Percentiles rank a stretch among this genome's conserved stretches.
phyloP scores from a whole-genome alignment of 1,140 invertebrate species.

The Nasonia longicornis region DNA sequence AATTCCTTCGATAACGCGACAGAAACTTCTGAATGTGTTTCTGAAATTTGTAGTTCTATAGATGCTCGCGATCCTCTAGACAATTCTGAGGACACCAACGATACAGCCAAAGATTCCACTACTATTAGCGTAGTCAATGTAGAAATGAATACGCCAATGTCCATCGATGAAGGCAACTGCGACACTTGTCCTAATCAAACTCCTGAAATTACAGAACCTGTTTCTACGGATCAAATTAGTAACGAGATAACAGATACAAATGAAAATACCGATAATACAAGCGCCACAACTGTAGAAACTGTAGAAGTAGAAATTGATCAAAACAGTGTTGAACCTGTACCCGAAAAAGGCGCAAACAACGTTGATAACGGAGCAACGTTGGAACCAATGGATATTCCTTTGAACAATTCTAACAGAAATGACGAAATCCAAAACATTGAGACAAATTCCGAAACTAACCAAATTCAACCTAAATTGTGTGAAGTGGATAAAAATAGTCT shows the following conservation, averaged over 20 bases:
- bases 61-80: background rate
- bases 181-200: background rate
- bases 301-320: slow-evolving; percentile 17
- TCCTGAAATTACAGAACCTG: background rate
- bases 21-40: background rate
- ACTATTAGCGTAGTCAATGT: background rate
- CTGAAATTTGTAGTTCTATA: background rate
- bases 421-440: slow-evolving; percentile 31
- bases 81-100: background rate
- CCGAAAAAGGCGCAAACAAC: slow-evolving; percentile 23
- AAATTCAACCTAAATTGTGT: slow-evolving; percentile 31
- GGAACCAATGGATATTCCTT: slow-evolving; percentile 13
- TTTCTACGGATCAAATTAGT: slow-evolving; percentile 9
- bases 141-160: background rate
- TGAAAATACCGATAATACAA: background rate
- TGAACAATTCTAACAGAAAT: slow-evolving; percentile 1
- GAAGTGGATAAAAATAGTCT: slow-evolving; percentile 47
- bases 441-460: slow-evolving; percentile 26
- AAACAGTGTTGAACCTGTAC: background rate
- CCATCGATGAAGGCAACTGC: background rate
- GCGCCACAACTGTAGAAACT: background rate
- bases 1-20: background rate
- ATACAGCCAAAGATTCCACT: background rate
- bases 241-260: background rate
- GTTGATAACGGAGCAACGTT: slow-evolving; percentile 21